phyloP scores from a whole-genome alignment of 2,888 invertebrate genomes.

The Pemphredon lugubris region DNA sequence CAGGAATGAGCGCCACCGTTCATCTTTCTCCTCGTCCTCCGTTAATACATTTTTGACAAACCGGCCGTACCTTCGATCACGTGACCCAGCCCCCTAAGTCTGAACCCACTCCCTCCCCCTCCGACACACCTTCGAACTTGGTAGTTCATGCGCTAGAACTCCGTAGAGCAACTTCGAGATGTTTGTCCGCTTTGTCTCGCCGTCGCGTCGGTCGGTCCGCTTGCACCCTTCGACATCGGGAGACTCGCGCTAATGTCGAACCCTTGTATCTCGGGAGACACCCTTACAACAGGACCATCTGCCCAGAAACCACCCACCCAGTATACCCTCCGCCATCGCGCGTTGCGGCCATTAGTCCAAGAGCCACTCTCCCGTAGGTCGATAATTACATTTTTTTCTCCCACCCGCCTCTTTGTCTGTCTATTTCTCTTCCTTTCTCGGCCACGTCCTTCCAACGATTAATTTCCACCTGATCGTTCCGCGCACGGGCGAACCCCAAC shows the following conservation, averaged over 20 bases:
- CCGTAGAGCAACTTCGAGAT: conserved; percentile 35
- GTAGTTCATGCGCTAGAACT: conserved; percentile 37
- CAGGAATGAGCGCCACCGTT: no score
- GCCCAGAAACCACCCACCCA: conserved; percentile 48
- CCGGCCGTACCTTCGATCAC: neutral
- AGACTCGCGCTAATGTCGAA: conserved; percentile 67
- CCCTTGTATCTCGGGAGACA: conserved; percentile 67
- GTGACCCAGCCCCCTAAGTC: neutral
- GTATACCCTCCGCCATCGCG: conserved; percentile 11
- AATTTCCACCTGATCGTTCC: conserved; percentile 52
- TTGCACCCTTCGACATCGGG: conserved; percentile 41
- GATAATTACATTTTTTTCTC: conserved; percentile 70
- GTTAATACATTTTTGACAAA: no score
- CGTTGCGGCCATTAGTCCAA: conserved; percentile 68
- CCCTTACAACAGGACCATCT: conserved; percentile 62
- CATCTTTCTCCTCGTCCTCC: no score
- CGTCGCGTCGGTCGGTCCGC: neutral
- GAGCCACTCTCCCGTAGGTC: conserved; percentile 59
- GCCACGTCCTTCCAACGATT: conserved; percentile 28
- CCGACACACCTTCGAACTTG: no score
- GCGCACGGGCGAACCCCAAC: conserved; percentile 6
- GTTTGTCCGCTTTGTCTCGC: conserved; percentile 40
- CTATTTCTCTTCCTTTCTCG: conserved; percentile 4
- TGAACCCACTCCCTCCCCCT: no score
- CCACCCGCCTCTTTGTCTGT: conserved; percentile 6